phyloP scores from a whole-genome alignment of 2,113 vertebrate species.

The Stegostoma tigrinum region DNA sequence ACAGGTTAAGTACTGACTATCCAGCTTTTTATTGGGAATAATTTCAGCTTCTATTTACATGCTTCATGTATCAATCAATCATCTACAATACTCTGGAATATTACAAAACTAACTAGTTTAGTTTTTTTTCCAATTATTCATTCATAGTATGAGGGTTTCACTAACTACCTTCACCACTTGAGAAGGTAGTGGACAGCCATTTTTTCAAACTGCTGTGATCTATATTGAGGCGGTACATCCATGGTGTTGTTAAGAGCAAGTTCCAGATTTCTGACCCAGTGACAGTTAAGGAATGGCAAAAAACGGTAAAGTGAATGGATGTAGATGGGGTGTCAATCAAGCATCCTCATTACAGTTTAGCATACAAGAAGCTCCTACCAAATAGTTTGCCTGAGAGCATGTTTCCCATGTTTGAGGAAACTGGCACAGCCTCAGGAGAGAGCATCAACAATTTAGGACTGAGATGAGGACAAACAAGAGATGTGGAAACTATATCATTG shows the following conservation, averaged over 20 bases:
- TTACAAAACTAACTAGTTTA: neutral
- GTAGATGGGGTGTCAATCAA: neutral
- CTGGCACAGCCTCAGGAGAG: neutral
- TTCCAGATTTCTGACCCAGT: no score
- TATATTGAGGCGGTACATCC: no score
- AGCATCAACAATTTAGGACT: neutral
- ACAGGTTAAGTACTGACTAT: no score
- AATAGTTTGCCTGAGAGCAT: neutral
- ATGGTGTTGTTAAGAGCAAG: neutral
- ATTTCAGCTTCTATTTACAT: no score
- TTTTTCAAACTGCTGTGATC: no score
- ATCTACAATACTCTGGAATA: no score
- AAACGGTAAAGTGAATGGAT: no score
- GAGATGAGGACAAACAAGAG: neutral
- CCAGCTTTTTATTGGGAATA: no score
- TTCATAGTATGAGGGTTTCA: no score
- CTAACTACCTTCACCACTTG: no score
- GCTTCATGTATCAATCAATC: no score
- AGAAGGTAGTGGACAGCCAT: no score
- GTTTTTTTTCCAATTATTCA: neutral
- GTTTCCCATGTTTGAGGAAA: neutral
- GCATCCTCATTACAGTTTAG: neutral
- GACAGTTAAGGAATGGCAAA: neutral
- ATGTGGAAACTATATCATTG: neutral
- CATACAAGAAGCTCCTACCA: neutral